phyloP scores from a whole-genome alignment of 2,113 vertebrate genomes.

The Tinamus guttatus region DNA sequence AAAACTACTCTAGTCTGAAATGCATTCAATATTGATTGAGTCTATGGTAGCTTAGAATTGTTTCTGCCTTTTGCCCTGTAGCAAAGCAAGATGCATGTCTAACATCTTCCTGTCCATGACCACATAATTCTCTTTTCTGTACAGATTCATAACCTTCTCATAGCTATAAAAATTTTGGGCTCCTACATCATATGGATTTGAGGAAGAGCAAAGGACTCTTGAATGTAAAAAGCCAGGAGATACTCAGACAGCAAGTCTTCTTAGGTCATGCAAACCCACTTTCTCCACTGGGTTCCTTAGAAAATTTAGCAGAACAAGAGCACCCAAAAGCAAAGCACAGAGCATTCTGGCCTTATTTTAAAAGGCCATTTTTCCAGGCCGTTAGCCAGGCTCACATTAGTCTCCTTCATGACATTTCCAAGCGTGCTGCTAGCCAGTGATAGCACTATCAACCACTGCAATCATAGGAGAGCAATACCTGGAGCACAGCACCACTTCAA shows the following conservation, averaged over 20 bases:
- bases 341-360: not conserved
- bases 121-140: not conserved
- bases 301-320: not conserved
- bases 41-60: not conserved
- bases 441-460: not conserved
- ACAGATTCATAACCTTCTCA: not conserved
- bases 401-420: not conserved
- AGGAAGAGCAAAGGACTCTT: not conserved
- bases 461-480: not conserved
- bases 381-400: not conserved
- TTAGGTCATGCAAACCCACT: not conserved
- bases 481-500: not conserved
- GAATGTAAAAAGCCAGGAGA: not conserved
- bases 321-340: not conserved
- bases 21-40: not conserved
- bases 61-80: not conserved
- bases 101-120: not conserved
- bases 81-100: constrained; percentile 6
- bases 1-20: constrained; percentile 2
- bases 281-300: not conserved
- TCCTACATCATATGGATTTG: not conserved
- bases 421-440: not conserved
- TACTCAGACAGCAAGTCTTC: not conserved
- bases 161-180: not conserved
- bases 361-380: constrained; percentile 6